phyloP scores from a whole-genome alignment of 1,140 invertebrate species.

The Caenorhabditis briggsae region DNA sequence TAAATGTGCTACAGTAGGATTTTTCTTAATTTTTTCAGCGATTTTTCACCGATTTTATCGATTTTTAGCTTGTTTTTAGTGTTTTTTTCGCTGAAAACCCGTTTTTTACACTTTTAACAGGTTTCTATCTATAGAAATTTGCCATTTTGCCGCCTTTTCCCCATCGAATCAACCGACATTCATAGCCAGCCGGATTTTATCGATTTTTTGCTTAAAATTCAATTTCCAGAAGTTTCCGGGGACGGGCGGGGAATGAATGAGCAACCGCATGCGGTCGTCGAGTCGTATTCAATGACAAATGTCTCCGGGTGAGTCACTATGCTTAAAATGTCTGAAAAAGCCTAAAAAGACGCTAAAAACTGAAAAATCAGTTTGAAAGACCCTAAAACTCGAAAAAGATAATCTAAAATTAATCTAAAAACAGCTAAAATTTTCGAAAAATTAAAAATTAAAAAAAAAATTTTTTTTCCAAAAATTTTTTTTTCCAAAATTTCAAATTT shows the following conservation, averaged over 20 bases:
- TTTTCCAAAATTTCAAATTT: not conserved
- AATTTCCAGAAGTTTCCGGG: not conserved
- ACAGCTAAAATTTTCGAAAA: not conserved
- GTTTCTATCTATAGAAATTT: too few species aligned
- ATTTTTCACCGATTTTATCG: not conserved
- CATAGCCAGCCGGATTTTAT: too few species aligned
- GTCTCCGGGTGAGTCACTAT: not conserved
- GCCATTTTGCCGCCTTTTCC: too few species aligned
- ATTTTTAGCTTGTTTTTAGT: not conserved
- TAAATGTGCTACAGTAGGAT: not conserved
- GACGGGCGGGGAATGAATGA: slow-evolving; percentile 43
- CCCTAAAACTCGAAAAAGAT: too few species aligned
- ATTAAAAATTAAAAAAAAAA: not conserved
- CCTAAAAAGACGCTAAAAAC: not conserved
- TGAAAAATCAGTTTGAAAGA: not conserved
- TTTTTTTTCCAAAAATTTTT: not conserved
- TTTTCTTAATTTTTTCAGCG: not conserved
- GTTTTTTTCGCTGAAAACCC: too few species aligned
- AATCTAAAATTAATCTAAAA: not conserved
- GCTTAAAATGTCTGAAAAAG: not conserved
- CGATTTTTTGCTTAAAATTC: too few species aligned
- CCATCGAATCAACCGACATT: too few species aligned
- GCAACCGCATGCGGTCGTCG: slow-evolving; percentile 27
- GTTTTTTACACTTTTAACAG: too few species aligned
- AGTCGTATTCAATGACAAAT: slow-evolving; percentile 15